Evolutionary conservation across 2,888 invertebrate species (phyloP).

Genomic region (Drosophila lacicola): DNA sequence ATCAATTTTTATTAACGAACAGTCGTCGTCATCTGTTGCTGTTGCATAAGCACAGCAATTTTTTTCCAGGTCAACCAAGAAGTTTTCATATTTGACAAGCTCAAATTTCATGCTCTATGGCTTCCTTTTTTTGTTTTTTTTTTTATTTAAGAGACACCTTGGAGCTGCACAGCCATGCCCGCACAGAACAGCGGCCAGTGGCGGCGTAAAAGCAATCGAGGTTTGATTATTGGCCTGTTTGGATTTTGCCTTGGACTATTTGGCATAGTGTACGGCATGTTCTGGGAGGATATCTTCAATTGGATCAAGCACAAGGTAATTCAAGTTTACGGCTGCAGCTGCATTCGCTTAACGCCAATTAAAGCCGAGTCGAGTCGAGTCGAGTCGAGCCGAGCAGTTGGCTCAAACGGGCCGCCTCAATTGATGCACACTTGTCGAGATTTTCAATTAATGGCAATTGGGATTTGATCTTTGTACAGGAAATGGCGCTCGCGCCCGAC

Average conservation of each 20-base stretch:
- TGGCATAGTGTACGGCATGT: constrained; percentile 83
- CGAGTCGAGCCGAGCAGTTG: constrained; percentile 24
- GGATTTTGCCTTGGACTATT: constrained; percentile 78
- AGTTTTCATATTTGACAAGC: not conserved
- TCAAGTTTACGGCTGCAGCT: constrained; percentile 48
- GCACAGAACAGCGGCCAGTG: constrained; percentile 69
- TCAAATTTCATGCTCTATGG: constrained; percentile 29
- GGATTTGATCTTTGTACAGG: constrained; percentile 84
- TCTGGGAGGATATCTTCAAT: constrained; percentile 84
- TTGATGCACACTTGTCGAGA: constrained; percentile 57
- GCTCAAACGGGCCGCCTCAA: constrained; percentile 63
- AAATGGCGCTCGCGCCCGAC: constrained; percentile 88
- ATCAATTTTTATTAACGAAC: not conserved
- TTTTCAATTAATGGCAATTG: constrained; percentile 71
- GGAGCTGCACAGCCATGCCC: constrained; percentile 67
- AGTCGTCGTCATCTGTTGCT: not conserved
- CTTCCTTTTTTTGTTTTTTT: constrained; percentile 13
- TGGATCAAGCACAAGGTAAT: constrained; percentile 83
- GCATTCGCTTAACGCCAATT: constrained; percentile 59
- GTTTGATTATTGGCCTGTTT: constrained; percentile 72
- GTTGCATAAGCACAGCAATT: too few species aligned
- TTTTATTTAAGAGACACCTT: too few species aligned
- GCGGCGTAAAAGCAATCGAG: constrained; percentile 69
- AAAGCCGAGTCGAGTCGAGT: not conserved
- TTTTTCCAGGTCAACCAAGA: not conserved